Conservation (phyloP, 2,113 vertebrate genomes). For the Passer domesticus region DNA sequence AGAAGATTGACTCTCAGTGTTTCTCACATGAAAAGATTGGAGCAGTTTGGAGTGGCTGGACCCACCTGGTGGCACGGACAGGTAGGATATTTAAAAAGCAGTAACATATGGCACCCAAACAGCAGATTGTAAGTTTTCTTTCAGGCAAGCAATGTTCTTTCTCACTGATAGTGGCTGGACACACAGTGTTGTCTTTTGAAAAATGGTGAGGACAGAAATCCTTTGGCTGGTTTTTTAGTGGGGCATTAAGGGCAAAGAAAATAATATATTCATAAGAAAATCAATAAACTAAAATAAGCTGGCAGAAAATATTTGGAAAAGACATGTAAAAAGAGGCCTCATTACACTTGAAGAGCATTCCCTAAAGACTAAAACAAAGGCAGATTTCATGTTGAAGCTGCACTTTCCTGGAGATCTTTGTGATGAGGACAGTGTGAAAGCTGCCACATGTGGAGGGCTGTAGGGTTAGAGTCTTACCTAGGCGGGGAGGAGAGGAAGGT, state of each 20-base stretch:
- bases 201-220: not conserved
- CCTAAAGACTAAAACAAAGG: not conserved
- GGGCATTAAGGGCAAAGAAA: not conserved
- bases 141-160: not conserved
- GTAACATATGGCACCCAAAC: not conserved
- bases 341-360: not conserved
- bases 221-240: not conserved
- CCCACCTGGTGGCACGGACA: constrained; percentile 86
- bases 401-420: not conserved
- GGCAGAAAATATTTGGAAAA: not conserved
- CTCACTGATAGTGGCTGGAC: not conserved
- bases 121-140: not conserved
- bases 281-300: not conserved
- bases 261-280: not conserved
- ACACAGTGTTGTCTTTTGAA: not conserved
- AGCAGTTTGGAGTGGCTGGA: constrained; percentile 90
- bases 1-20: constrained; percentile 70
- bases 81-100: constrained; percentile 71
- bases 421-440: not conserved
- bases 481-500: not conserved
- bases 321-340: not conserved
- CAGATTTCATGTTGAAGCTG: not conserved
- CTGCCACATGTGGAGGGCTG: not conserved
- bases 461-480: not conserved
- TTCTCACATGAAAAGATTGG: constrained; percentile 79